Base-by-base conservation (phyloP, 2,797 vertebrate genomes). In the Lagodon rhomboides region DNA sequence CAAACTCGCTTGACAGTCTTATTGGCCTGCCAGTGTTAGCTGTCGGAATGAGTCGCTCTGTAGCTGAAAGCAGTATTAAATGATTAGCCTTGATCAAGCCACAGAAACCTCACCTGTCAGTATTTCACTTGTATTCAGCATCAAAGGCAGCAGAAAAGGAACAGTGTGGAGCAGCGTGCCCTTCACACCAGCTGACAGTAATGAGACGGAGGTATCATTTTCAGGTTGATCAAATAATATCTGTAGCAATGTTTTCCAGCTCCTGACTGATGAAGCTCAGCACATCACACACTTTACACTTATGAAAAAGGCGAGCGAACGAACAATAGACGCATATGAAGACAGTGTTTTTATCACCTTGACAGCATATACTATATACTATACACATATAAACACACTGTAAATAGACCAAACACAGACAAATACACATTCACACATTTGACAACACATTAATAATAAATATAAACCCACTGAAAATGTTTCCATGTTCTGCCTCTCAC, bases 1-100 rank as follows among this genome's bases (percentile, higher is more conserved):
- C 20, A 59, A 7, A 20, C 43, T 12, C 15, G 34, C 3, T 46
- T 44, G 49, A 13, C 27, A 10, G n/a, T 5, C 46, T 34, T 2
- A 8, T 41, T 50, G 18, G 9, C 20, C 41, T 22, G 3, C 22
- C 17, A 10, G 20, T 20, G 18, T 64, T 20, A 54, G 25, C 15
- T 56, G 17, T 62, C 27, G 25, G 27, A 69, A 41, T 1, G 18
- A 23, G 49, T 63, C 47, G 12, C 3, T 25, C 38, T 34, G 8
- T 22, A 20, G 16, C 51, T 50, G 53, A 63, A 51, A 51, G 74
- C 66, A 54, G 27, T 13, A 16, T 12, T 46, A 27, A 1, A 25
- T 56, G 47, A 50, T 63, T 62, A 38, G 34, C n/a, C 76, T 59
- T 73, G 69, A 82, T 74, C 47, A 22, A 22, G n/a, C 8, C 41